Evolutionary conservation across 2,888 invertebrate species (phyloP), one percentile per base, ranked within the genome.

Genomic region (Allacma fusca): DNA sequence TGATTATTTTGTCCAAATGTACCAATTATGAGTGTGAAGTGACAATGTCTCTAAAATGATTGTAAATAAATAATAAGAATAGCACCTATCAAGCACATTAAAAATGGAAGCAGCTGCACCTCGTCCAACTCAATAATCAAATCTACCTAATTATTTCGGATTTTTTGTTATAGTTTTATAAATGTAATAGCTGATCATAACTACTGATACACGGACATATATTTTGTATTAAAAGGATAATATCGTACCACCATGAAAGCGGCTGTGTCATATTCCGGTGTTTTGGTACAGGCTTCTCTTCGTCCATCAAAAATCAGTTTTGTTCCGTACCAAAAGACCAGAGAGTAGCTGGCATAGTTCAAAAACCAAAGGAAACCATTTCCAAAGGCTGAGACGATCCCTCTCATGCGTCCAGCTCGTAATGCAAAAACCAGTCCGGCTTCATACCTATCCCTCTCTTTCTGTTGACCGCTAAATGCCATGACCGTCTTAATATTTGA

Each of bases 381-480:
- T 2, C 72, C 72, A 29, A 72, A 62, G 5, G 72, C 72, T n/a
- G 72, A 21, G 34, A 72, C 72, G 12, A 50, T 28, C 13, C 76
- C 70, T 19, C 76, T 12, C 12, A 19, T 72, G 28, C 50, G 50
- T 12, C 72, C 72, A 1, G 72, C 72, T n/a, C 1, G 2, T 7
- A 59, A 21, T 1, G 72, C 72, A 34, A 19, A 50, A 19, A 65
- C 57, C 40, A 72, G 40, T 50, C 34, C 26, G 9, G 68, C 72
- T 26, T 26, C 76, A 77, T 86, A 89, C 85, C 89, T 87, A 80
- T 87, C 86, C 0, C 90, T 87, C 86, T 94, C 94, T 84, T 91
- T 91, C 4, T 87, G 80, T 84, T 93, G 92, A 0, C 94, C 94
- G 71, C 91, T 92, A 84, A 94, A 94, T n/a, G n/a, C n/a, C n/a